Conservation (phyloP, 1,140 invertebrate species). For the Polypedilum vanderplanki region DNA sequence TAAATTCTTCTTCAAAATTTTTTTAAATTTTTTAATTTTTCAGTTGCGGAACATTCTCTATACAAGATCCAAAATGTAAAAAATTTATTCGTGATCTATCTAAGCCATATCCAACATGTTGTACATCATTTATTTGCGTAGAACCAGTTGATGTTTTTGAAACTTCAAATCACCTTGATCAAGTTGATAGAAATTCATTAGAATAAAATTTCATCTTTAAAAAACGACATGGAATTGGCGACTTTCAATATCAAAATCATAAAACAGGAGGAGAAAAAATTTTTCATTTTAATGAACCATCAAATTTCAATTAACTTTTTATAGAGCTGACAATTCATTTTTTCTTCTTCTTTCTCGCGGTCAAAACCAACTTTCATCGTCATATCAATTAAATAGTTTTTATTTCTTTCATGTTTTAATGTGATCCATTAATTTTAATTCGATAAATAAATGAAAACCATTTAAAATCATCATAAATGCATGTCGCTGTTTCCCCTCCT, state of each 20-base stretch:
- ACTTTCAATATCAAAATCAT: not conserved
- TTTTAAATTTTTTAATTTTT: not conserved
- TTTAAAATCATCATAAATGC: slow-evolving; percentile 14
- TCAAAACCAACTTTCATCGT: not conserved
- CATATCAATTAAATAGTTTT: slow-evolving; percentile 11
- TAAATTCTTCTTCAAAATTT: not conserved
- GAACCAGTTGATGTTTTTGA: not conserved
- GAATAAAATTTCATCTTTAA: not conserved
- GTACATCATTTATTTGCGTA: not conserved
- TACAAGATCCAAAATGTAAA: slow-evolving; percentile 1
- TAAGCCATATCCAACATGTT: not conserved
- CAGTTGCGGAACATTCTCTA: not conserved
- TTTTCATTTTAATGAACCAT: not conserved
- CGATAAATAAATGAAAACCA: not conserved
- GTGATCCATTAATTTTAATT: slow-evolving; percentile 20
- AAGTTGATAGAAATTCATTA: not conserved
- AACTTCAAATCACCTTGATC: not conserved
- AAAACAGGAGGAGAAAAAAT: not conserved
- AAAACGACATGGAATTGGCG: not conserved
- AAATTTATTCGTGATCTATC: not conserved
- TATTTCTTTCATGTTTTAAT: not conserved
- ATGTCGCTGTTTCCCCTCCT: not conserved
- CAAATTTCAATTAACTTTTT: not conserved
- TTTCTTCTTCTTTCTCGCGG: not conserved
- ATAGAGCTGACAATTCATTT: too few relatives aligned